Evolutionary conservation across 2,888 invertebrate species (phyloP).

Genomic region (Philereme transversata): DNA sequence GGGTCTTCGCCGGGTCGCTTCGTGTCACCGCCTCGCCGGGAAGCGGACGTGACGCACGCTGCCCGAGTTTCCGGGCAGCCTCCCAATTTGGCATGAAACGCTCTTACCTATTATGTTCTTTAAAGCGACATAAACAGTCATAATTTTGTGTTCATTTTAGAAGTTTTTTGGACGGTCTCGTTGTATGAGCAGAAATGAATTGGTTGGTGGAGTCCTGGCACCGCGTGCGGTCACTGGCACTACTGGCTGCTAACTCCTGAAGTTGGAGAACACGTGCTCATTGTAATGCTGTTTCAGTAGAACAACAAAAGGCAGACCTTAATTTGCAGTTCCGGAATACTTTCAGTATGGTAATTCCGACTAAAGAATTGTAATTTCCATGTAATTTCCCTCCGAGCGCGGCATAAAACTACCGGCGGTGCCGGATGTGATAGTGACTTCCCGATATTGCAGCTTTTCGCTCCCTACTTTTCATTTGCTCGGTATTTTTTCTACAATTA

Average conservation of each 20-base stretch:
- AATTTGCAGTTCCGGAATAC: no score
- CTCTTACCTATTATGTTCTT: constrained; percentile 11
- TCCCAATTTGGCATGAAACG: constrained; percentile 19
- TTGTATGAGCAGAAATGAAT: background rate
- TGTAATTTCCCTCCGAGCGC: constrained; percentile 9
- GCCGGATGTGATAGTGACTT: constrained; percentile 1
- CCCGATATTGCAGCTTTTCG: constrained; percentile 7
- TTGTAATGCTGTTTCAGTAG: no score
- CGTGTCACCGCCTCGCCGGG: no score
- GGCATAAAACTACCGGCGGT: background rate
- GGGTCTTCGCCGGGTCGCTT: no score
- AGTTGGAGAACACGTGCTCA: no score
- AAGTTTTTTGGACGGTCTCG: background rate
- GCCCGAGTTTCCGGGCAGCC: constrained; percentile 3
- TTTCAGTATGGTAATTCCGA: background rate
- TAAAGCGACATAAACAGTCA: constrained; percentile 2
- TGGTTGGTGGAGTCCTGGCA: no score
- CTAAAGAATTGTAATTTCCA: constrained; percentile 16
- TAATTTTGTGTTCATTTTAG: background rate
- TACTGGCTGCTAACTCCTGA: no score
- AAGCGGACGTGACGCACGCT: no score
- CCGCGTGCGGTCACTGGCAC: no score
- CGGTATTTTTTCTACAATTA: background rate
- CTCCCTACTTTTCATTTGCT: constrained; percentile 7
- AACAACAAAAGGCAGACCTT: no score